Evolutionary conservation across 1,140 invertebrate genomes (phyloP), one percentile per base, ranked within the genome.

Genomic region (Zaprionus vittiger): DNA sequence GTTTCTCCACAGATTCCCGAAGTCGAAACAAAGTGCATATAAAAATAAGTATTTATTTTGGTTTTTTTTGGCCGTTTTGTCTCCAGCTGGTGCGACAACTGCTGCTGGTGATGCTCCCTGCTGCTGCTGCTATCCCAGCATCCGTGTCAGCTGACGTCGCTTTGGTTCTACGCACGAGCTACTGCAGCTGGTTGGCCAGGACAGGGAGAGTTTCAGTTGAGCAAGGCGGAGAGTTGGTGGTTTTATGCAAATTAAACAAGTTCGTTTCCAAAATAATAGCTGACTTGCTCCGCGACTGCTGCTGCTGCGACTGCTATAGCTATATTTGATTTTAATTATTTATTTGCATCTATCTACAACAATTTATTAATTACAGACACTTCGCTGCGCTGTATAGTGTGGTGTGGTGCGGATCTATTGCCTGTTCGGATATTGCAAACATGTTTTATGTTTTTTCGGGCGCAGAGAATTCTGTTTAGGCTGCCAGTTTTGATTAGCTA

Each of bases 201-300:
- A 9, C 38, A n/a, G 38, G 14, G 14, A 24, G n/a, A 26, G 26
- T 5, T 9, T 9, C 54, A 56, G 34, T n/a, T 3, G 28, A 9
- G 55, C 6, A 28, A 22, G 28, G 22, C 55, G 61, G 4, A 6
- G n/a, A n/a, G 15, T 49, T 20, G 22, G 54, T 56, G 78, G 55
- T 31, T 66, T 73, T 89, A 89, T 89, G 84, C 85, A 89, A 89
- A 89, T 90, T 84, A 89, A 89, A 89, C 85, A 77, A 90, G 84
- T 89, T 89, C 73, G 70, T 77, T 84, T 85, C 84, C 84, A 90
- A 89, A 83, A 87, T 84, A 87, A 77, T 73, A 73, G 71, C 78
- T 31, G 65, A 63, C 62, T 63, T 67, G 64, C 73, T 69, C 57
- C 41, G 66, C 55, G 60, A 52, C 71, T 82, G 34, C 54, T 55